A percentile compares a stretch with the other conserved stretches of the same genome.
Conservation (phyloP, 2,113 vertebrate species). For the Aythya baeri region DNA sequence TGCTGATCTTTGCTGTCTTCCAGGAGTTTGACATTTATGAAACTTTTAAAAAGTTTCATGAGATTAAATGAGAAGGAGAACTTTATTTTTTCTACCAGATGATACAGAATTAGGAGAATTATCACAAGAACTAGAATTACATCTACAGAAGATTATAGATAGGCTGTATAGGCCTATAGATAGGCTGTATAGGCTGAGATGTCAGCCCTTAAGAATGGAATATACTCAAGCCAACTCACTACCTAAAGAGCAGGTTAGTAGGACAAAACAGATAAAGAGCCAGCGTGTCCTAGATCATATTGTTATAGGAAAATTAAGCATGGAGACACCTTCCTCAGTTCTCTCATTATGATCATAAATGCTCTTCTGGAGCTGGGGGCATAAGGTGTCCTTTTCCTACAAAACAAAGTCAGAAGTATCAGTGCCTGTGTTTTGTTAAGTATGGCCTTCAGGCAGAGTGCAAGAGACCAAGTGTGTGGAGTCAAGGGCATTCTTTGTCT, state of each 20-base stretch:
- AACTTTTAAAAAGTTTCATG: not conserved
- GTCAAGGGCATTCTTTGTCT: not conserved
- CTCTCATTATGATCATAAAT: not conserved
- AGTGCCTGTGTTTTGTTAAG: not conserved
- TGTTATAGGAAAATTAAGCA: not conserved
- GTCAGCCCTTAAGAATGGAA: not conserved
- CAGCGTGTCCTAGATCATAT: not conserved
- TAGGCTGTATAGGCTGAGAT: not conserved
- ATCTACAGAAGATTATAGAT: not conserved
- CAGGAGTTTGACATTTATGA: not conserved
- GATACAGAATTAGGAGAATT: not conserved
- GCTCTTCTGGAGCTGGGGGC: not conserved
- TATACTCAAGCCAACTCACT: accelerated
- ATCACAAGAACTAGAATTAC: not conserved
- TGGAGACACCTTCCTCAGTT: not conserved
- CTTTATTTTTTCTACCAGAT: not conserved
- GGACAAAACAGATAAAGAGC: not conserved
- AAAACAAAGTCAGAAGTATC: not conserved
- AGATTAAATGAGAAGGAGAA: not conserved
- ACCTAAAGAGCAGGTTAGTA: not conserved
- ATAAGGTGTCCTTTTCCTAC: not conserved
- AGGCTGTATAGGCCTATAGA: not conserved
- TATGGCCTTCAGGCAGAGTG: not conserved
- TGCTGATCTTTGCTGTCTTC: not conserved
- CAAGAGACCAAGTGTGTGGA: no score